phyloP scores from a whole-genome alignment of 2,113 vertebrate genomes.

The Bucco capensis region DNA sequence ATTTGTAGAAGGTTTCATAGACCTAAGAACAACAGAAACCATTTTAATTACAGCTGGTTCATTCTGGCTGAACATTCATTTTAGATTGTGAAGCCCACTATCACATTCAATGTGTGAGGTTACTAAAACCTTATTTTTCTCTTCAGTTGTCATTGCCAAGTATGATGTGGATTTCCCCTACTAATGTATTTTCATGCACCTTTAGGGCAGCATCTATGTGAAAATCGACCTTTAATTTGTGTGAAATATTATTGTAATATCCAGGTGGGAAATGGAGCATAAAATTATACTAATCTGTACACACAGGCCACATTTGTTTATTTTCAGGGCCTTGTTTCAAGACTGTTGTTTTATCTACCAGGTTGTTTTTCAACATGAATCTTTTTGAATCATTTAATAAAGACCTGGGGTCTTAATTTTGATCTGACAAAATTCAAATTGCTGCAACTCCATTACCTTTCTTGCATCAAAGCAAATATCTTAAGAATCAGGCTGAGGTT shows the following conservation, averaged over 20 bases:
- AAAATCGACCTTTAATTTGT: slow-evolving; percentile 40
- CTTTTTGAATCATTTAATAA: background rate
- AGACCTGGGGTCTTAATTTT: background rate
- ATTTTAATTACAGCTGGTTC: slow-evolving; percentile 7
- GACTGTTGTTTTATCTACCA: background rate
- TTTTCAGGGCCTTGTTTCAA: background rate
- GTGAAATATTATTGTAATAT: slow-evolving; percentile 48
- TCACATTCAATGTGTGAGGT: background rate
- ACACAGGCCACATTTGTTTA: background rate
- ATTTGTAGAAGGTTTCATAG: background rate
- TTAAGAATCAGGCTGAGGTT: background rate
- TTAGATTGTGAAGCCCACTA: background rate
- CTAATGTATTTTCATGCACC: slow-evolving; percentile 16
- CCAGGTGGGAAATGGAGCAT: slow-evolving; percentile 19
- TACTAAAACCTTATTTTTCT: slow-evolving; percentile 1
- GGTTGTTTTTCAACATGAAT: background rate
- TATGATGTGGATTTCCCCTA: background rate
- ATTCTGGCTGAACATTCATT: background rate
- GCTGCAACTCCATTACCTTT: background rate
- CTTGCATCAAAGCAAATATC: background rate
- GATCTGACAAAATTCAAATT: background rate
- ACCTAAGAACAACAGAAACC: background rate
- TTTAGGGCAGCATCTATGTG: slow-evolving; percentile 38
- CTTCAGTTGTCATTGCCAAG: background rate
- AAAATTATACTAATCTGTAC: slow-evolving; percentile 28